Evolutionary conservation across 2,888 invertebrate genomes (phyloP), one percentile per base, ranked within the genome.

Genomic region (Hirudinaria manillensis): DNA sequence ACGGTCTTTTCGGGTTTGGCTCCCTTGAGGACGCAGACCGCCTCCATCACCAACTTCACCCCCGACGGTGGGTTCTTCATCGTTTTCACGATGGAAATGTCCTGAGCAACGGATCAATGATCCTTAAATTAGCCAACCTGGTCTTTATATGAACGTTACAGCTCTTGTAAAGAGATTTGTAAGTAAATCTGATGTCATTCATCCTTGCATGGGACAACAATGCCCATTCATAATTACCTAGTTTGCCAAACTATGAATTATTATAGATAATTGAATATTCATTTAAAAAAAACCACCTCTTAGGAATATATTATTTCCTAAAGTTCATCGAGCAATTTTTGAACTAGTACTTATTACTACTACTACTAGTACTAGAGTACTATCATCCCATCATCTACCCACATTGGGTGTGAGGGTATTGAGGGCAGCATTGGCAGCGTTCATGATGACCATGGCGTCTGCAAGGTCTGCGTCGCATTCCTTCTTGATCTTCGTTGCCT

Each of bases 401-500:
- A 83, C 83, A 77, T 81, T 80, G 66, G 79, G 81, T 21, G 85
- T 86, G 29, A 86, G 82, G 2, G 86, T 86, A 79, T 86, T 83
- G 76, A 86, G 80, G 38, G 86, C 86, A 74, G 84, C 81, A 53
- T 86, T 77, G 68, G 86, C 85, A 68, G 83, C 80, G 73, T 86
- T 84, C 21, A 86, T 81, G 72, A 85, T 84, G 0, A 86, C 86
- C 76, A 86, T 81, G 45, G 86, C 86, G 76, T 84, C 84, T 0
- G 84, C 83, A 45, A 86, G 80, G 70, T 86, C 85, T n/a, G 81
- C 79, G 75, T 86, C 86, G 81, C 86, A 86, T 77, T 86, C 86
- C 75, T 85, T 85, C 77, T 86, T 85, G 75, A 86, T 86, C 70
- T 82, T 83, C 76, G 85, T 80, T n/a, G 86, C 85, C 21, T 82